Evolutionary conservation across 92 coral and sea anemone genomes (phyloP).

Genomic region (Bergia sp.): DNA sequence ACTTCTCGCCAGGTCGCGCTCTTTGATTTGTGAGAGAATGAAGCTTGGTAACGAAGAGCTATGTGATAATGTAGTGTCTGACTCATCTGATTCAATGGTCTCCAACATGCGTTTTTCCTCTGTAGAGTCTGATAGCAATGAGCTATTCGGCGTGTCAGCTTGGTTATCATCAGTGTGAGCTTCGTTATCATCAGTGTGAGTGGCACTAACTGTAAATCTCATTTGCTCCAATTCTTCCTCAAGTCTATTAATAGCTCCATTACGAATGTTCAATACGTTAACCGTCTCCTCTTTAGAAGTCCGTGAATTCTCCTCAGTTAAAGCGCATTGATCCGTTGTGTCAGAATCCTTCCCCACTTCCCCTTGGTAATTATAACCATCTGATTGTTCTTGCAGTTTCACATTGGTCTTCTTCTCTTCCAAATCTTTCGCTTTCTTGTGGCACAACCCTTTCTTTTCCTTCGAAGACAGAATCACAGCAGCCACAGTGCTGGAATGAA

Average conservation of each 20-base stretch:
- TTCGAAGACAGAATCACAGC: slow-evolving; percentile 14
- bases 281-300: background rate
- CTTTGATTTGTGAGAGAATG: slow-evolving; percentile 31
- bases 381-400: background rate
- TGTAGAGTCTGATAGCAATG: background rate
- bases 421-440: background rate
- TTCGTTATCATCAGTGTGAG: background rate
- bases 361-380: background rate
- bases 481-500: slow-evolving; percentile 17
- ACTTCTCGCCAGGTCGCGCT: slow-evolving; percentile 21
- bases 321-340: background rate
- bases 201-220: background rate
- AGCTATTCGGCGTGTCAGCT: background rate
- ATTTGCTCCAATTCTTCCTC: background rate
- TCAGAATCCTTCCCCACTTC: background rate
- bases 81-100: background rate
- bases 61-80: background rate
- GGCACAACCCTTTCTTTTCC: background rate
- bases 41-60: slow-evolving; percentile 26
- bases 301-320: background rate
- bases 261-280: background rate
- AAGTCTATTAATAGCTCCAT: background rate
- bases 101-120: slow-evolving; percentile 8
- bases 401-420: background rate
- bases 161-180: background rate